Conservation (phyloP, 2,113 vertebrate genomes). For the Microcebus tavaratra region DNA sequence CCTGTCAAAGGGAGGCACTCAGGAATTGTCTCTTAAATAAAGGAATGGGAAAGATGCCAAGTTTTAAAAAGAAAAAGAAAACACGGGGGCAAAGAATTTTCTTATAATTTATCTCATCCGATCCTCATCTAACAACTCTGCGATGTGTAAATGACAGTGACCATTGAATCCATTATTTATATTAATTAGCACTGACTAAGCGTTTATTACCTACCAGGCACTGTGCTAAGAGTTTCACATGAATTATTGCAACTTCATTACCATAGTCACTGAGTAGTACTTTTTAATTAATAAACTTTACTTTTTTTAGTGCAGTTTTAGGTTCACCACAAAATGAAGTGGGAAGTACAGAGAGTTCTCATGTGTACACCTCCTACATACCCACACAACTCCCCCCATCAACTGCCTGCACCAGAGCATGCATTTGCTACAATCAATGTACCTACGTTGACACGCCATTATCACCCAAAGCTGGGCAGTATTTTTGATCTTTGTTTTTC, state of each 20-base stretch:
- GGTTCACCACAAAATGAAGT: not conserved
- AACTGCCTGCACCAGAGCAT: not conserved
- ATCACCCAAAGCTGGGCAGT: not conserved
- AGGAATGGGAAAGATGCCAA: not conserved
- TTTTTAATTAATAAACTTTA: not conserved
- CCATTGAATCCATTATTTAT: not conserved
- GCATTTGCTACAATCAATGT: not conserved
- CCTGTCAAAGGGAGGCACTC: not conserved
- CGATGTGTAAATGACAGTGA: not conserved
- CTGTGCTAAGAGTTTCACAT: not conserved
- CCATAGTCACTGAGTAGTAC: not conserved
- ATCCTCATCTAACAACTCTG: not conserved
- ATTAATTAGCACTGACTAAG: not conserved
- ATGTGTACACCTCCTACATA: rapidly evolving
- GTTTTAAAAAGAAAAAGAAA: not conserved
- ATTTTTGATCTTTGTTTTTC: not conserved
- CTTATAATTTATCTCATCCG: not conserved
- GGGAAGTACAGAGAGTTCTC: not conserved
- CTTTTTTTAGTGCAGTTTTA: not conserved
- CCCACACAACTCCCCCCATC: rapidly evolving
- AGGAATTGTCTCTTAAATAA: not conserved
- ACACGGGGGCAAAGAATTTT: not conserved
- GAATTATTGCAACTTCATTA: not conserved
- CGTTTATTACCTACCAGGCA: not conserved
- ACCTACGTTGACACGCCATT: rapidly evolving